Evolutionary conservation across 2,888 invertebrate genomes (phyloP).

Genomic region (Salticus scenicus): DNA sequence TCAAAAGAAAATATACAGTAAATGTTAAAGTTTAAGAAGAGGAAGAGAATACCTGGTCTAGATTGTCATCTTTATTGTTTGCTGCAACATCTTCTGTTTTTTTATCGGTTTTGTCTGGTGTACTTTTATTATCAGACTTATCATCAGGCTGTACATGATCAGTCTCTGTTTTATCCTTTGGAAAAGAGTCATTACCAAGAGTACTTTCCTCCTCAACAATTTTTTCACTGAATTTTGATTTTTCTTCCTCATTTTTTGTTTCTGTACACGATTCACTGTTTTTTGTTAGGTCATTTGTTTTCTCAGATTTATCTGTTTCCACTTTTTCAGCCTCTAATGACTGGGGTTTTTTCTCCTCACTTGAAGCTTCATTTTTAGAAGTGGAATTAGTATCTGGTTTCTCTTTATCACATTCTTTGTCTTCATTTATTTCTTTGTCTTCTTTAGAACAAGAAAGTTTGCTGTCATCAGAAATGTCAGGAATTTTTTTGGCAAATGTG

Average conservation of each 20-base stretch:
- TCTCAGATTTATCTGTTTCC: background rate
- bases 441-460: slow-evolving; percentile 15
- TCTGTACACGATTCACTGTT: background rate
- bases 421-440: slow-evolving; percentile 36
- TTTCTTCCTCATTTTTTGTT: background rate
- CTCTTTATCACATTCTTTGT: slow-evolving; percentile 29
- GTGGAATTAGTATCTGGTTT: slow-evolving; percentile 13
- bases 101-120: background rate
- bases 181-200: slow-evolving; percentile 21
- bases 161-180: slow-evolving; percentile 18
- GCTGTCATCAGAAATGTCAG: slow-evolving; percentile 29
- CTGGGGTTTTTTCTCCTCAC: background rate
- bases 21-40: too few species aligned
- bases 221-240: slow-evolving; percentile 21
- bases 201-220: slow-evolving; percentile 35
- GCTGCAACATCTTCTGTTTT: background rate
- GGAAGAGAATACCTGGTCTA: background rate
- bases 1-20: too few species aligned
- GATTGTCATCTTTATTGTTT: slow-evolving; percentile 21
- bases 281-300: background rate
- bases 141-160: background rate
- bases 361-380: background rate
- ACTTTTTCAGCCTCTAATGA: background rate
- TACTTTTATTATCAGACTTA: background rate
- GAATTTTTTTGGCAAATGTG: slow-evolving; percentile 47